Percentiles rank a stretch among this genome's conserved stretches.
phyloP scores from a whole-genome alignment of 2,113 vertebrate species.

The Pollimyrus isidori region DNA sequence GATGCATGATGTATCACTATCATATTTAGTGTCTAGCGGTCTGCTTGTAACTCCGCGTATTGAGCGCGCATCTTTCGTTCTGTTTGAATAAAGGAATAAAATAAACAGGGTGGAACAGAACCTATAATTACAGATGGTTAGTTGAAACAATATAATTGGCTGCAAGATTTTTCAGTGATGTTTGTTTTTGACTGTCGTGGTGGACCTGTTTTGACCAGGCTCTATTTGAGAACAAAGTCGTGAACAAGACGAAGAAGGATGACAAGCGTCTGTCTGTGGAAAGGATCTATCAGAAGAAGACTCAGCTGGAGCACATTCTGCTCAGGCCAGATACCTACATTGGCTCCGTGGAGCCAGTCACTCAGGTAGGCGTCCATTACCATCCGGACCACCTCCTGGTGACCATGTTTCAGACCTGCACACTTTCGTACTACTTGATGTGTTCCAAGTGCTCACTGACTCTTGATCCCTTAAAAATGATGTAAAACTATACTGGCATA shows the following conservation, averaged over 20 bases:
- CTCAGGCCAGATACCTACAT: conserved; percentile 96
- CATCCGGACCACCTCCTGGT: background rate
- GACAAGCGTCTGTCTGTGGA: conserved; percentile 77
- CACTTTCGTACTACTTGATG: background rate
- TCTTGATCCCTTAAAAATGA: background rate
- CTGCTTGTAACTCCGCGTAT: background rate
- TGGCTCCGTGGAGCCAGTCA: conserved; percentile 88
- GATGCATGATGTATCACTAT: background rate
- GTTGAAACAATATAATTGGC: background rate
- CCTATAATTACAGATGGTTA: background rate
- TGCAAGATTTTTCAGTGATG: background rate
- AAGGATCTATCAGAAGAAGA: conserved; percentile 97
- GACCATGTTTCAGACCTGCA: background rate
- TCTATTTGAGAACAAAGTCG: conserved; percentile 63
- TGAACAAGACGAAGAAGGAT: conserved; percentile 68
- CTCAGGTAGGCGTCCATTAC: conserved; percentile 64
- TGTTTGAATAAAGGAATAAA: background rate
- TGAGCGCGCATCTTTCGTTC: background rate
- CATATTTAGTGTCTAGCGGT: background rate
- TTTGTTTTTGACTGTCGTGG: background rate
- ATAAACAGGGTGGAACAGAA: background rate
- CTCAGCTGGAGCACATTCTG: conserved; percentile 94
- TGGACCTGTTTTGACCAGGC: conserved; percentile 39
- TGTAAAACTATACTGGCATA: background rate
- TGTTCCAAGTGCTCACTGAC: background rate